Conservation (phyloP, 2,113 vertebrate species). For the Gallinago paraguaiae region DNA sequence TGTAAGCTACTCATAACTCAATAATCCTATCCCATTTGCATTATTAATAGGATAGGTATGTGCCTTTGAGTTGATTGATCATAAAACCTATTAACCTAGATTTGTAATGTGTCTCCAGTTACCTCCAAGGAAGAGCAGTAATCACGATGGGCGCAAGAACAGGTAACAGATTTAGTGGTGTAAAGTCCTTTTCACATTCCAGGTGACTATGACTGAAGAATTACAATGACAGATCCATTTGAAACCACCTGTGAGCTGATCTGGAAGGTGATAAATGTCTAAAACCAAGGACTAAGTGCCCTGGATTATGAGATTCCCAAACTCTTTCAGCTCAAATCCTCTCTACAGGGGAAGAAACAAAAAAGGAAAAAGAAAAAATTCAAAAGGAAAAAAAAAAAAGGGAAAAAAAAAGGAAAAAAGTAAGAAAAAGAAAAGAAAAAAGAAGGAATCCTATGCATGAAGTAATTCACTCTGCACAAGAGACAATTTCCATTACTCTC, state of each 20-base stretch:
- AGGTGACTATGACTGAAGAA: neutral
- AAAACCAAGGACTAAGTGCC: neutral
- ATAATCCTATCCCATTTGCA: slow-evolving; percentile 50
- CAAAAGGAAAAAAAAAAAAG: neutral
- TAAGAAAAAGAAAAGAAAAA: too few species aligned
- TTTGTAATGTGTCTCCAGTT: slow-evolving; percentile 1
- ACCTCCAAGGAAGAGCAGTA: neutral
- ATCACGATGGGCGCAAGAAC: neutral
- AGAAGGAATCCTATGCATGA: neutral
- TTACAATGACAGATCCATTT: neutral
- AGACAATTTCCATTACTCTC: neutral
- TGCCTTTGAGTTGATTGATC: slow-evolving; percentile 42
- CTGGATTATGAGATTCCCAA: neutral
- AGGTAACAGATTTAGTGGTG: neutral
- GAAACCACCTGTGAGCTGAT: neutral
- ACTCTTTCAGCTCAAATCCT: neutral
- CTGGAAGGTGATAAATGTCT: neutral
- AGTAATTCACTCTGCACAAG: neutral
- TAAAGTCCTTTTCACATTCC: neutral
- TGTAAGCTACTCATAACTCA: slow-evolving; percentile 52
- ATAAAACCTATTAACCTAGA: slow-evolving; percentile 34
- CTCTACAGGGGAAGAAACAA: neutral
- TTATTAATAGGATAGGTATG: slow-evolving; percentile 49
- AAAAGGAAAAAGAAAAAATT: neutral
- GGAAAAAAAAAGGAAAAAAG: too few species aligned